Base-by-base conservation (phyloP, 1,140 invertebrate species). In the Piezodorus guildinii region DNA sequence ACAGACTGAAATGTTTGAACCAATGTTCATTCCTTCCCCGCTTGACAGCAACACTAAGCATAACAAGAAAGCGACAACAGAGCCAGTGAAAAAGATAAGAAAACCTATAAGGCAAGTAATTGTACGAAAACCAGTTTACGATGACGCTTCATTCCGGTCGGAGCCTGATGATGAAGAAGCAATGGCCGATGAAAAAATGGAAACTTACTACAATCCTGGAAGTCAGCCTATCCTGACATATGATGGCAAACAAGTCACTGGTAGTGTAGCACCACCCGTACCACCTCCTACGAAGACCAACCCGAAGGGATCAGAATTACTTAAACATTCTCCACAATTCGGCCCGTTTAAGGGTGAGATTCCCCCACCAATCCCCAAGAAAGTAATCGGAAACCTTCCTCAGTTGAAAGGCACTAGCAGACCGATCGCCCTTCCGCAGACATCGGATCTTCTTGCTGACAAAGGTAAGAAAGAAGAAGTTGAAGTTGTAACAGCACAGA, bases 11-110 rank as follows among this genome's bases (percentile, higher is more conserved):
- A 76, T 75, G 45, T 86, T 87, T 70, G 84, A 85, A 70, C 85
- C 85, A 0, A 84, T 88, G 74, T 87, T 87, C 68, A 81, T 87
- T 69, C 84, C 85, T 6, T 86, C 85, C 8, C 83, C 83, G 3
- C 77, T 78, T 1, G 82, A 84, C 68, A 68, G 65, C 44, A 63
- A 51, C 56, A 25, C 49, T n/a, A 67, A 69, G 25, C 60, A 60
- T 56, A 60, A 30, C 19, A 67, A 68, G 46, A 67, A 66, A 60
- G 45, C 66, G 12, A 62, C 62, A 16, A 62, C 64, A 14, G 54
- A 60, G 30, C 68, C 44, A 39, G 62, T 39, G 2, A 65, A 65
- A 56, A 68, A 58, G 60, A 51, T 66, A 10, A 2, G 65, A 43
- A 70, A 65, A 43, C 60, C 54, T 14, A 62, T 19, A 17, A 65